Evolutionary conservation across 1,140 invertebrate genomes (phyloP).

Genomic region (Calliopsis andreniformis): DNA sequence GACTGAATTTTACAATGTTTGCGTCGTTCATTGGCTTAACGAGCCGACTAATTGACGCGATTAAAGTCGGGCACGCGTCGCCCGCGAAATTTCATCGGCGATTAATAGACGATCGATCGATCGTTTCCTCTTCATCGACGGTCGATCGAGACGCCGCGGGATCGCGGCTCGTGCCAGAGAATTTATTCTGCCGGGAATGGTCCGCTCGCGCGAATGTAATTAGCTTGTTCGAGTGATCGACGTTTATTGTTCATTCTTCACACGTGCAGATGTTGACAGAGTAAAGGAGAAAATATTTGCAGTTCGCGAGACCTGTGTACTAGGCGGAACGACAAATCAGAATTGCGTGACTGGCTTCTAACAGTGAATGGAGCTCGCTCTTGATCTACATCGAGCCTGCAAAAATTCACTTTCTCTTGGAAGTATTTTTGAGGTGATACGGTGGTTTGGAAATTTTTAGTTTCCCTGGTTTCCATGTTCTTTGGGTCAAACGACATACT

Average conservation of each 20-base stretch:
- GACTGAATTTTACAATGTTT: conserved; percentile 13
- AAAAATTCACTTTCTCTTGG: too few species aligned
- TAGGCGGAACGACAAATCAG: too few species aligned
- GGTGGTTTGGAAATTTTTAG: too few species aligned
- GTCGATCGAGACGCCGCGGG: background rate
- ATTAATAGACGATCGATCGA: conserved; percentile 14
- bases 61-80: background rate
- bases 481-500: too few species aligned
- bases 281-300: conserved; percentile 23
- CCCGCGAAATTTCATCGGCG: conserved; percentile 14
- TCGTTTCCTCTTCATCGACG: background rate
- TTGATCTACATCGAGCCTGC: too few species aligned
- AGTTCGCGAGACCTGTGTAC: conserved; percentile 19
- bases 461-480: too few species aligned
- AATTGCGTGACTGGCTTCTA: too few species aligned
- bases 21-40: conserved; percentile 8
- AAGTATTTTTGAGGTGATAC: too few species aligned
- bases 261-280: conserved; percentile 8
- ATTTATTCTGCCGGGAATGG: conserved; percentile 10
- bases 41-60: conserved; percentile 19
- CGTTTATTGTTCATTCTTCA: conserved; percentile 38
- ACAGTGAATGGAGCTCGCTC: too few species aligned
- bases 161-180: conserved; percentile 17
- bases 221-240: conserved; percentile 46
- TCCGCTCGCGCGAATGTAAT: conserved; percentile 40